These are phyloP conservation scores for Dunckerocampus dactyliophorus DNA, from an alignment of 2,113 vertebrate species.

Conservation along the genomic window DNA sequence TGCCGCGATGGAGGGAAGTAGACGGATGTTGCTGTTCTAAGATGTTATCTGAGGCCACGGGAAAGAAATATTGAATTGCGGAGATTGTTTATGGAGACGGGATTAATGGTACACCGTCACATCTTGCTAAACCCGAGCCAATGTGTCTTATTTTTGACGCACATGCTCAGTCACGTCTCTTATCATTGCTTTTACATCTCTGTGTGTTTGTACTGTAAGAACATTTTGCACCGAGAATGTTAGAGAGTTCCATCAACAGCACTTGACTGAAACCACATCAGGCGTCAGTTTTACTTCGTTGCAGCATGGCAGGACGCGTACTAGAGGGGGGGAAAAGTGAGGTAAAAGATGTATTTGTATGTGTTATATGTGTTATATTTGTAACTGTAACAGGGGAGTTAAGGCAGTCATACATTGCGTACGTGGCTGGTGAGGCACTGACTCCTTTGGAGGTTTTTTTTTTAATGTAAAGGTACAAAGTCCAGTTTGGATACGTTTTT, in stretches of 20 bases:
- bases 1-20: constrained; percentile 10
- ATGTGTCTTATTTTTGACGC: constrained; percentile 13
- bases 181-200: neutral
- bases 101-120: constrained; percentile 24
- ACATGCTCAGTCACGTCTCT: neutral
- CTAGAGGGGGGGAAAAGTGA: no score
- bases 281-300: no score
- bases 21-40: constrained; percentile 4
- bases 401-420: no score
- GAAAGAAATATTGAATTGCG: constrained; percentile 18
- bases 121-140: constrained; percentile 36
- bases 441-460: no score
- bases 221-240: neutral
- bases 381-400: no score
- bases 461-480: no score
- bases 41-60: constrained; percentile 9
- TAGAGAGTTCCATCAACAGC: neutral
- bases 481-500: no score
- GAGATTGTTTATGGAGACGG: constrained; percentile 29
- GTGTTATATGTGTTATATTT: no score
- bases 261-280: no score
- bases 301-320: neutral
- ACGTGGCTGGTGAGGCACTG: no score
- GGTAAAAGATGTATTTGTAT: no score
- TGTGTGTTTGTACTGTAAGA: neutral